phyloP scores from a whole-genome alignment of 2,113 vertebrate species.

The Epinephelus fuscoguttatus region DNA sequence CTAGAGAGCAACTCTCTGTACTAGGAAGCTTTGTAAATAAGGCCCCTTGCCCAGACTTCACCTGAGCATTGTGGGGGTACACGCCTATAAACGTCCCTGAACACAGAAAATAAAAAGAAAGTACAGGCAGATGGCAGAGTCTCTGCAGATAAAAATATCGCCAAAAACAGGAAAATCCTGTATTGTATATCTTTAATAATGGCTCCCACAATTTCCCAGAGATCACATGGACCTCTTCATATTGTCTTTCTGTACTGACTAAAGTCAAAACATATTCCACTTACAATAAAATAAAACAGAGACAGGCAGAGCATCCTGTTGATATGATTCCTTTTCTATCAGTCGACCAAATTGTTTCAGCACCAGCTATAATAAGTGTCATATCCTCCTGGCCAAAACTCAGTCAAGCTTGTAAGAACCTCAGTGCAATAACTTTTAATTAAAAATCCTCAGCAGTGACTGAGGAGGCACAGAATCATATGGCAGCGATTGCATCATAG shows the following conservation, averaged over 20 bases:
- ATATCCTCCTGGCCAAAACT: neutral
- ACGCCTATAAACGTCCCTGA: no score
- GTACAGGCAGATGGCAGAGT: no score
- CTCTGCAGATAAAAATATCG: no score
- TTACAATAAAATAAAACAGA: neutral
- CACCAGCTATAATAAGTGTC: neutral
- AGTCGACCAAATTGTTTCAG: neutral
- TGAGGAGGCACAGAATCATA: slow-evolving; percentile 36
- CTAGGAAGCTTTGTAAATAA: no score
- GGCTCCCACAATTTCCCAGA: neutral
- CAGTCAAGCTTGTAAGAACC: neutral
- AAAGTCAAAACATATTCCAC: neutral
- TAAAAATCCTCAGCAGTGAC: slow-evolving; percentile 42
- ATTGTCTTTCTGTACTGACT: neutral
- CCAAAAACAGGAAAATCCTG: no score
- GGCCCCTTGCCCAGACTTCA: no score
- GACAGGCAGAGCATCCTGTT: neutral
- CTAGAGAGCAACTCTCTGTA: no score
- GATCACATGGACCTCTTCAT: neutral
- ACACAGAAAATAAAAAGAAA: no score
- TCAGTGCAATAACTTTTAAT: slow-evolving; percentile 43
- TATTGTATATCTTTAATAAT: neutral
- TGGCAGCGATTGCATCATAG: slow-evolving; percentile 66
- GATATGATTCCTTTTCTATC: neutral
- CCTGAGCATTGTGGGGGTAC: no score